phyloP scores from a whole-genome alignment of 64 coral and sea anemone genomes.

The Cladopsammia gracilis region DNA sequence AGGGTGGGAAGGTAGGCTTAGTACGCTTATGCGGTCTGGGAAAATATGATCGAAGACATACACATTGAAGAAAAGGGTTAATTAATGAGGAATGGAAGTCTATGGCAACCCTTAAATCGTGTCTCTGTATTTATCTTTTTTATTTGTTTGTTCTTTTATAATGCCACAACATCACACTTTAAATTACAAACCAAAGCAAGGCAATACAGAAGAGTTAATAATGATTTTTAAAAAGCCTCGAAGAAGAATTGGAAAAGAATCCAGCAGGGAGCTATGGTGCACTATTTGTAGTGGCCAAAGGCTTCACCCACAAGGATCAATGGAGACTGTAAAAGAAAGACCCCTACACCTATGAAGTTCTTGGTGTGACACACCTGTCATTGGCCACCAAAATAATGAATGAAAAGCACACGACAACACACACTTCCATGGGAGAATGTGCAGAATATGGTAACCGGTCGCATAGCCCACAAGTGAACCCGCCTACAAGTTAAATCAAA shows the following conservation, averaged over 20 bases:
- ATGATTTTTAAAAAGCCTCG: too few relatives aligned
- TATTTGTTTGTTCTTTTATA: too few relatives aligned
- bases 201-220: background rate
- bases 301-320: background rate
- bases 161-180: background rate
- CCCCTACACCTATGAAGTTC: background rate
- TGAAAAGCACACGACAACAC: background rate
- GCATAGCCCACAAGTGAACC: too few relatives aligned
- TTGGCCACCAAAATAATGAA: background rate
- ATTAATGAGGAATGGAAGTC: background rate
- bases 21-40: too few relatives aligned
- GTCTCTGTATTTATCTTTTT: background rate
- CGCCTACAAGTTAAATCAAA: too few relatives aligned
- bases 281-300: background rate
- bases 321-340: background rate
- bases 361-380: too few relatives aligned
- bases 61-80: too few relatives aligned
- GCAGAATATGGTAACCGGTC: too few relatives aligned
- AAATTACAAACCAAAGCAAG: background rate
- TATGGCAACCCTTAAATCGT: background rate
- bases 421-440: constrained; percentile 2
- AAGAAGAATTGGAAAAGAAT: too few relatives aligned
- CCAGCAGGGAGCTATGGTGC: too few relatives aligned
- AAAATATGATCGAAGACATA: too few relatives aligned
- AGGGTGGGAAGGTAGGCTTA: too few relatives aligned